phyloP scores from a whole-genome alignment of 2,888 invertebrate genomes.

The Glaucopsyche alexis region DNA sequence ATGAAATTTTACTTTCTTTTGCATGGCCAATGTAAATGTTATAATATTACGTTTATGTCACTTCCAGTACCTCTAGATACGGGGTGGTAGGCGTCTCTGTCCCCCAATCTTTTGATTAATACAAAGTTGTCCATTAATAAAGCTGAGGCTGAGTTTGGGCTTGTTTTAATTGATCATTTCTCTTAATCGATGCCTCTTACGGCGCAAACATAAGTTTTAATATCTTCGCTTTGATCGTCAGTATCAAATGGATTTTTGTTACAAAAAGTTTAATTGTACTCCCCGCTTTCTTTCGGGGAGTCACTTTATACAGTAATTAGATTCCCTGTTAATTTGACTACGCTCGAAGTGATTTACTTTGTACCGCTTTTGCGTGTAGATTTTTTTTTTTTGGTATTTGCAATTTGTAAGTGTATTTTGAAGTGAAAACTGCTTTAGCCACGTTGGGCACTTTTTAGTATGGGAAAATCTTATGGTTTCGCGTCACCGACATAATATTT shows the following conservation, averaged over 20 bases:
- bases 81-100: conserved; percentile 23
- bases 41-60: not conserved
- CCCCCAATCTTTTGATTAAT: conserved; percentile 57
- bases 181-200: conserved; percentile 40
- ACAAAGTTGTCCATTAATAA: conserved; percentile 58
- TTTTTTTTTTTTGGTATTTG: no score
- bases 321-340: not conserved
- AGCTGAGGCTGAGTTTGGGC: conserved; percentile 52
- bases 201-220: conserved; percentile 4
- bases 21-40: no score
- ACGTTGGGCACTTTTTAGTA: no score
- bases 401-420: no score
- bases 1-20: no score
- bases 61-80: not conserved
- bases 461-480: no score
- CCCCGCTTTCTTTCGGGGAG: not conserved
- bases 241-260: conserved; percentile 6
- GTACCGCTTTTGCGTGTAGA: not conserved
- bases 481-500: no score
- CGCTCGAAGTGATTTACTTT: not conserved
- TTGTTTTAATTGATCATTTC: conserved; percentile 52
- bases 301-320: not conserved
- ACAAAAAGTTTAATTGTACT: conserved; percentile 1
- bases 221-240: conserved; percentile 2
- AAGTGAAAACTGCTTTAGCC: no score